Percentiles rank a stretch among this genome's conserved stretches.
phyloP scores from a whole-genome alignment of 1,140 invertebrate species.

The Uloborus diversus region DNA sequence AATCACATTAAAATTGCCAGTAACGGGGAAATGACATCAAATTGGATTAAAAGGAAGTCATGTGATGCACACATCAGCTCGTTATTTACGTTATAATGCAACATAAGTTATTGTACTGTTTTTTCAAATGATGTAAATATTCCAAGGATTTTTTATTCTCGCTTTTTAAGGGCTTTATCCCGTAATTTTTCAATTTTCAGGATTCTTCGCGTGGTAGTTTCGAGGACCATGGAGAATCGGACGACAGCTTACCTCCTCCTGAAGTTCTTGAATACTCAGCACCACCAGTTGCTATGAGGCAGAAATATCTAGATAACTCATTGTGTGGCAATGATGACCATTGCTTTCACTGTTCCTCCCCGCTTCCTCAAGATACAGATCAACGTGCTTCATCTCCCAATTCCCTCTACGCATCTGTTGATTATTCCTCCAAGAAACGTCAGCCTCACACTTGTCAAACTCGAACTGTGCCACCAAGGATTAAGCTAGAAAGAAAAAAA shows the following conservation, averaged over 20 bases:
- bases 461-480: slow-evolving; percentile 61
- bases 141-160: no score
- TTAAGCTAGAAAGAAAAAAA: slow-evolving; percentile 65
- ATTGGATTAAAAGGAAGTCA: no score
- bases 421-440: slow-evolving; percentile 45
- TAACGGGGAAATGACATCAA: no score
- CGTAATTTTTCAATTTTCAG: slow-evolving; percentile 53
- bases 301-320: slow-evolving; percentile 58
- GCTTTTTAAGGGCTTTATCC: neutral
- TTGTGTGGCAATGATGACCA: slow-evolving; percentile 22
- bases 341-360: slow-evolving; percentile 18
- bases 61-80: no score
- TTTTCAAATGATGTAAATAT: no score
- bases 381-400: neutral
- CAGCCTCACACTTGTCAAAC: slow-evolving; percentile 40
- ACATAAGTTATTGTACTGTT: no score
- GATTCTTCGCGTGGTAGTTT: slow-evolving; percentile 66
- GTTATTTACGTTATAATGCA: no score
- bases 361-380: slow-evolving; percentile 8
- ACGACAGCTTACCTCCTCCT: slow-evolving; percentile 62
- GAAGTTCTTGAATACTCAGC: slow-evolving; percentile 58
- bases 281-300: slow-evolving; percentile 58
- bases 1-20: no score
- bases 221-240: slow-evolving; percentile 64
- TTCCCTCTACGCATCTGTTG: slow-evolving; percentile 49